Conservation (phyloP, 1,140 invertebrate genomes). For the Drosophila equinoxialis region DNA sequence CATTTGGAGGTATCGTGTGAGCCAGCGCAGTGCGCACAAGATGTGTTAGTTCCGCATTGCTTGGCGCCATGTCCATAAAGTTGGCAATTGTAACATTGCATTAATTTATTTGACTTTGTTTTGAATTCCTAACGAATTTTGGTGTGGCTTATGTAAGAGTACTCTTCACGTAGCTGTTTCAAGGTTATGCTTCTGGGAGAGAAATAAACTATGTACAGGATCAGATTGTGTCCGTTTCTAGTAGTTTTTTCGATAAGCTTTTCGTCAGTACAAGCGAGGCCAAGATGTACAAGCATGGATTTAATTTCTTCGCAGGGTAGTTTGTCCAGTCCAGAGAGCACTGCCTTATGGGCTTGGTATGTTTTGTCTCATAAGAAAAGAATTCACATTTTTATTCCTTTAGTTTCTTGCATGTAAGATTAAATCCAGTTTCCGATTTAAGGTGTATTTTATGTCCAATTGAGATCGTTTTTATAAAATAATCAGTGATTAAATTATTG, state of each 20-base stretch:
- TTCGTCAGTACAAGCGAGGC: slow-evolving; percentile 3
- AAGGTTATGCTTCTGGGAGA: background rate
- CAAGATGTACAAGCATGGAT: slow-evolving; percentile 1
- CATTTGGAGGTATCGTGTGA: background rate
- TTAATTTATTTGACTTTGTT: slow-evolving; percentile 3
- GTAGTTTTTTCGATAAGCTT: slow-evolving; percentile 10
- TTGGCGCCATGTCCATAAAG: background rate
- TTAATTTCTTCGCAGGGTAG: background rate
- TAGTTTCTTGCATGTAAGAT: too few relatives aligned
- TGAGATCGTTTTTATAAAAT: too few relatives aligned
- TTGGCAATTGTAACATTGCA: background rate
- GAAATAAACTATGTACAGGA: slow-evolving; percentile 11
- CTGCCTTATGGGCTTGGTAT: too few relatives aligned
- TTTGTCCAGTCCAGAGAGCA: slow-evolving; percentile 11
- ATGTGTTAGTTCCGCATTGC: slow-evolving; percentile 3
- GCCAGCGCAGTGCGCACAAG: slow-evolving; percentile 4
- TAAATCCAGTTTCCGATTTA: too few relatives aligned
- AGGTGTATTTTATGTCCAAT: too few relatives aligned
- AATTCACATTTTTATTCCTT: too few relatives aligned
- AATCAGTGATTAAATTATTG: too few relatives aligned
- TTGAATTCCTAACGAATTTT: slow-evolving; percentile 8
- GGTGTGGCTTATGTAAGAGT: background rate
- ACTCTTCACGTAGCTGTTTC: background rate
- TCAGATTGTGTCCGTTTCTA: background rate
- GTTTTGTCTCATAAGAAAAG: too few relatives aligned